Base-by-base conservation (phyloP, 2,797 vertebrate species). In the Moxostoma hubbsi region DNA sequence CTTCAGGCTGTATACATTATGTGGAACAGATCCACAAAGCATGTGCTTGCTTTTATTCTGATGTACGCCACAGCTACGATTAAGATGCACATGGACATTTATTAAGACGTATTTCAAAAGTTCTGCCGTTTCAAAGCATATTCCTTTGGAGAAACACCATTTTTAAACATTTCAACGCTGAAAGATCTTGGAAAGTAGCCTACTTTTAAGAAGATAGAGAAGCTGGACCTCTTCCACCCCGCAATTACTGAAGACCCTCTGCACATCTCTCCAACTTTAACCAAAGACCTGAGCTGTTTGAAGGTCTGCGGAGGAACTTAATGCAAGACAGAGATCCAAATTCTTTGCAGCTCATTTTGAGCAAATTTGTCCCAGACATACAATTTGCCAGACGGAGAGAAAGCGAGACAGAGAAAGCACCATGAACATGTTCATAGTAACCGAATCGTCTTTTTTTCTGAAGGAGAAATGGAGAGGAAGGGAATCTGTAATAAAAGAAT, bases 281-380 rank as follows among this genome's bases (percentile, higher is more conserved):
- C 87, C 87, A 85, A 80, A 87, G 86, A 92, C 85, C 82, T 84
- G 72, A 77, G 64, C 79, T 86, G 63, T 80, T 81, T 83, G 73
- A 77, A 81, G 86, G 86, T 89, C 89, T 85, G 88, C 90, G 90
- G 89, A 89, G 88, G 90, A 87, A 86, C 86, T 85, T 93, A 91
- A 92, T 92, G 84, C 85, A 77, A 81, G 85, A 69, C 88, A 92
- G 90, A 85, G 85, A 83, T 83, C 82, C 81, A 51, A 72, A 75
- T 74, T 64, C 79, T 83, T 81, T 73, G 81, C 79, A 74, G 79
- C 77, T 80, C 74, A 68, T 83, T 82, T 57, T 50, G 64, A 67
- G 79, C 51, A 84, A 86, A 87, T 87, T 61, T 81, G 61, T 81
- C 80, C 82, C 87, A 88, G 81, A 83, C 69, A n/a, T 75, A 71